These are phyloP conservation scores for Cryptoprocta ferox DNA, from an alignment of 2,797 vertebrate genomes.

Conservation along the genomic window DNA sequence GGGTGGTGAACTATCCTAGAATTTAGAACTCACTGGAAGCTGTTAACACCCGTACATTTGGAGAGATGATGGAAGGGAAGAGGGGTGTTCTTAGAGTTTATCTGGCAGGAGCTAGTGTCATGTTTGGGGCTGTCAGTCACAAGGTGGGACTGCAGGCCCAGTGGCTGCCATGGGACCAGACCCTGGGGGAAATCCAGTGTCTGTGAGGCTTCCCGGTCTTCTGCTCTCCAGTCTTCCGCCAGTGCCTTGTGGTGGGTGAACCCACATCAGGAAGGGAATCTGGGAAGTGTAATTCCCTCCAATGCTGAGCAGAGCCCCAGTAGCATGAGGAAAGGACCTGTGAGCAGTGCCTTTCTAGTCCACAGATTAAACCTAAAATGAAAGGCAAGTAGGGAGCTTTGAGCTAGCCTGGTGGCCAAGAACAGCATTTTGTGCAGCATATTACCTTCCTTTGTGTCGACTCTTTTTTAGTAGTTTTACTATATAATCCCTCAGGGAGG, in stretches of 20 bases:
- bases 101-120: not conserved
- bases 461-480: constrained; percentile 17
- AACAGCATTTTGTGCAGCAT: not conserved
- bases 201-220: not conserved
- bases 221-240: not conserved
- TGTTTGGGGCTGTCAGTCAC: not conserved
- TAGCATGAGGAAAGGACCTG: not conserved
- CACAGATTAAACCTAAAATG: not conserved
- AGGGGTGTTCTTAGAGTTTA: not conserved
- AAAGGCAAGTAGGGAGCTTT: not conserved
- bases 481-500: constrained; percentile 35
- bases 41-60: not conserved
- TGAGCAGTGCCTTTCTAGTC: not conserved
- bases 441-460: not conserved
- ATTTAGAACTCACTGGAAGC: not conserved
- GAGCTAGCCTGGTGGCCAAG: not conserved
- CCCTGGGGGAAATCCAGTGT: not conserved
- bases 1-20: not conserved
- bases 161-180: not conserved
- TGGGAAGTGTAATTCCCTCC: not conserved
- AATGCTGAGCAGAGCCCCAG: not conserved
- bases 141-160: not conserved
- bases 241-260: not conserved
- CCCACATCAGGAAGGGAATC: not conserved
- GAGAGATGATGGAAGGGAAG: not conserved